A percentile compares a stretch with the other conserved stretches of the same genome.
Evolutionary conservation across 2,113 vertebrate genomes (phyloP).

Genomic region (Cavia porcellus): DNA sequence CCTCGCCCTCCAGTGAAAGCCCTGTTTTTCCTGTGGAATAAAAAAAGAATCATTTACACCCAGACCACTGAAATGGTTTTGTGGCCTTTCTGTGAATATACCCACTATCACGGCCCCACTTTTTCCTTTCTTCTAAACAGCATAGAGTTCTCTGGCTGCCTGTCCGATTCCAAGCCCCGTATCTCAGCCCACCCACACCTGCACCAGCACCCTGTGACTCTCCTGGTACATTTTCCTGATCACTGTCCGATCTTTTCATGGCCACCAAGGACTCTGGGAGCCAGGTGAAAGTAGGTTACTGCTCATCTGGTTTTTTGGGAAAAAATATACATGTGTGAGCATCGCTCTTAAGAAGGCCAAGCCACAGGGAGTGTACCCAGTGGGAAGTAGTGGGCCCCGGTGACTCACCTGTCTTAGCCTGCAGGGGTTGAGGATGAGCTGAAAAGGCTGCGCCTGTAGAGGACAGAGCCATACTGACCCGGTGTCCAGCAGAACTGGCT

Average conservation of each 20-base stretch:
- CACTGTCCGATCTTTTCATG: neutral
- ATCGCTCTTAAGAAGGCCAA: conserved; percentile 61
- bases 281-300: conserved; percentile 21
- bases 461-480: neutral
- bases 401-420: neutral
- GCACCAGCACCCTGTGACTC: neutral
- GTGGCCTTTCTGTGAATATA: neutral
- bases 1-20: neutral
- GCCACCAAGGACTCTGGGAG: conserved; percentile 6
- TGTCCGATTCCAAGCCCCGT: neutral
- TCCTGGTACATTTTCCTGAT: conserved; percentile 34
- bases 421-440: neutral
- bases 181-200: neutral
- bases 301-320: conserved; percentile 55
- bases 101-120: neutral
- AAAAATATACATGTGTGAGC: neutral
- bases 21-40: neutral
- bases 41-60: conserved; percentile 23
- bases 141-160: conserved; percentile 54
- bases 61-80: conserved; percentile 46
- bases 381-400: neutral
- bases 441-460: neutral
- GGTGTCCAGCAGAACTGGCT: neutral
- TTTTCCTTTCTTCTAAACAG: conserved; percentile 58
- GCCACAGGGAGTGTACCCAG: conserved; percentile 22